These are phyloP conservation scores for Carettochelys insculpta DNA, from an alignment of 2,113 vertebrate genomes.

Conservation along the genomic window DNA sequence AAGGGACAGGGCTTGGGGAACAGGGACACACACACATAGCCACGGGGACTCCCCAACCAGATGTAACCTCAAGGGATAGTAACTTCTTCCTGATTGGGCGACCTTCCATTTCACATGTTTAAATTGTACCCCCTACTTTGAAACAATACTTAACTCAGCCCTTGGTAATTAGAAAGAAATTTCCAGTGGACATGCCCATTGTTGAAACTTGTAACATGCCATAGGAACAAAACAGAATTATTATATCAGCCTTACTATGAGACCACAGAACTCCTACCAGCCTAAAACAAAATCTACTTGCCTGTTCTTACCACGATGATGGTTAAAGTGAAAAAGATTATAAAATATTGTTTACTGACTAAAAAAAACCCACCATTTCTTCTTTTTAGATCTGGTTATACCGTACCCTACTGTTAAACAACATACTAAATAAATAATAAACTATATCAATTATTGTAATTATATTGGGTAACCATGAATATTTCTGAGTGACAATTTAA, in stretches of 20 bases:
- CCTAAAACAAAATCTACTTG: background rate
- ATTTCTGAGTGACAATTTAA: too few relatives aligned
- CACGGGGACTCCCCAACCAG: too few relatives aligned
- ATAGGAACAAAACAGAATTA: background rate
- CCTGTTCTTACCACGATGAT: background rate
- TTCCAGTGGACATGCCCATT: background rate
- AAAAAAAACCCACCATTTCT: too few relatives aligned
- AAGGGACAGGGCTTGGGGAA: too few relatives aligned
- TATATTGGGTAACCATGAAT: background rate
- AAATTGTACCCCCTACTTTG: background rate
- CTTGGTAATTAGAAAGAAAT: background rate
- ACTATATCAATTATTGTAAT: background rate
- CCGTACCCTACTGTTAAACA: background rate
- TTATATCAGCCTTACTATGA: background rate
- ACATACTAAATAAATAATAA: background rate
- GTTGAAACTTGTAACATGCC: background rate
- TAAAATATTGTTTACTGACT: background rate
- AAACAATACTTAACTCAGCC: background rate
- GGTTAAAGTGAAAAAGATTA: background rate
- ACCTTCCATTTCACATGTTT: background rate
- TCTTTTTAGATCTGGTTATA: background rate
- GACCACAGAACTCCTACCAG: background rate
- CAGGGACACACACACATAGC: too few relatives aligned
- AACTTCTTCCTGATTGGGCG: background rate
- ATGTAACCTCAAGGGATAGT: rapidly evolving